phyloP scores from a whole-genome alignment of 2,888 invertebrate genomes.

The Ernsta delagoae region DNA sequence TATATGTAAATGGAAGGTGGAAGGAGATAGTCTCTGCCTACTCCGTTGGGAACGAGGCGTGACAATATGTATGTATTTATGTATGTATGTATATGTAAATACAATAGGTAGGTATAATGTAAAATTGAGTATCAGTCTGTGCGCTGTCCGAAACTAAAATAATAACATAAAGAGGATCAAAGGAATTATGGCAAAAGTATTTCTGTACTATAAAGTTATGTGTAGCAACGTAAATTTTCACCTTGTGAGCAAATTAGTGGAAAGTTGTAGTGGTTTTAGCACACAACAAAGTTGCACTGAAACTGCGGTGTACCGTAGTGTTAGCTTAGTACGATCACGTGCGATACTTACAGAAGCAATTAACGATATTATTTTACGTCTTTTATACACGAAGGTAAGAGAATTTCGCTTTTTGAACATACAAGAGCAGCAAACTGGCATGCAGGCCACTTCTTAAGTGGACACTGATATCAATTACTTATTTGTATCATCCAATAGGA shows the following conservation, averaged over 20 bases:
- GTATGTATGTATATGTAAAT: too few species aligned
- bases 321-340: constrained; percentile 18
- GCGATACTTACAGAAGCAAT: constrained; percentile 33
- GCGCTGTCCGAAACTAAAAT: neutral
- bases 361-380: constrained; percentile 38
- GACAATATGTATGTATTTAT: too few species aligned
- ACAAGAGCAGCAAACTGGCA: neutral
- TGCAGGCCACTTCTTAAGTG: neutral
- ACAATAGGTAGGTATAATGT: too few species aligned
- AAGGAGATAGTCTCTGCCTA: too few species aligned
- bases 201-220: constrained; percentile 11
- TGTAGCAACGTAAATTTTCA: constrained; percentile 15
- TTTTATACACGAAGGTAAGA: constrained; percentile 37
- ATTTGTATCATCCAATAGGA: too few species aligned
- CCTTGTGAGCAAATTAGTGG: constrained; percentile 22
- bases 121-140: too few species aligned
- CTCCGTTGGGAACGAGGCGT: too few species aligned
- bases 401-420: constrained; percentile 15
- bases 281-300: constrained; percentile 24
- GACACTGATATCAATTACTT: too few species aligned
- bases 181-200: constrained; percentile 2
- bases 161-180: constrained; percentile 9
- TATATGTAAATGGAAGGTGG: too few species aligned
- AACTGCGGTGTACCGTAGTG: constrained; percentile 17
- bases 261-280: constrained; percentile 22